Base-by-base conservation (phyloP, 2,113 vertebrate genomes). In the Chrysochloris asiatica region DNA sequence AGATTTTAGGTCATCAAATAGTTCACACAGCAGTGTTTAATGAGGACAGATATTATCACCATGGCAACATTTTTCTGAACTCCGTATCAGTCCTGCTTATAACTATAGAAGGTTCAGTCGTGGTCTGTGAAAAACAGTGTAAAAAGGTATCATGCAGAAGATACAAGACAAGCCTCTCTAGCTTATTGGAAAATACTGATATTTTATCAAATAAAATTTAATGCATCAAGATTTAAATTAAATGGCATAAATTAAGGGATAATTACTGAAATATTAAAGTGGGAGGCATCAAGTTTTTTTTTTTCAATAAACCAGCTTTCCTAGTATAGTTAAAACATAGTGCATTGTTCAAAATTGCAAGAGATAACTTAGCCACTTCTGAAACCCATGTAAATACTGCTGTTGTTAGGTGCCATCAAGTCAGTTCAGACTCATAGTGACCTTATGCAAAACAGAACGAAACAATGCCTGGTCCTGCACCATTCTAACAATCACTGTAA, bases 31-130 rank as follows among this genome's bases (percentile, higher is more conserved):
- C 59, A 63, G 36, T 19, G 4, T 72, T 93, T 89, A 77, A 89
- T 45, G 77, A 84, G 14, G 36, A 89, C 36, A 83, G 41, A 54
- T 67, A 92, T 56, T 86, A 87, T 93, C 71, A 88, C 75, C 77
- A 94, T 90, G 61, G 83, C 43, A 90, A 94, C 73, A 48, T 50
- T 86, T 88, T 38, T 21, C 83, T 90, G 45, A 88, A 48, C n/a
- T 92, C 38, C 61, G 72, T 82, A 86, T 79, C 4, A 82, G 43
- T 13, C 71, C 69, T 76, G 21, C 36, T 56, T n/a, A 52, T 52
- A 48, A 48, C 30, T n/a, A 6, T 41, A 1, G 41, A 93, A 93
- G 50, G 41, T 54, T 76, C 63, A 90, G 36, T 9, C 12, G 43
- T 56, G 24, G 6, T 79, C 63, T 85, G 0, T 65, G 45, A 90